Conservation (phyloP, 92 coral and sea anemone genomes). For the Heliopora coerulea region DNA sequence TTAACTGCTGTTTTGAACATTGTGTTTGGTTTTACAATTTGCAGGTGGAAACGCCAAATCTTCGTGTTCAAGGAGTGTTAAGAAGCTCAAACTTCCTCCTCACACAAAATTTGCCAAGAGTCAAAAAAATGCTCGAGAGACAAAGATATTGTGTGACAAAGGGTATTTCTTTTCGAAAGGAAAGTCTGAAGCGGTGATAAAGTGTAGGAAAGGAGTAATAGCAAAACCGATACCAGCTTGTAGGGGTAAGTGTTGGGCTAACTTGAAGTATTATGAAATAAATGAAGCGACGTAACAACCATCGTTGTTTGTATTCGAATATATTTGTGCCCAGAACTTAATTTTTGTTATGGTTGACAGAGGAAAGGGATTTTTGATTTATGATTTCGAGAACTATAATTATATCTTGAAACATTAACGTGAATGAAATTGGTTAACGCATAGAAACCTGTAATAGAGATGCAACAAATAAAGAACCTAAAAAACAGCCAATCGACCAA, state of each 20-base stretch:
- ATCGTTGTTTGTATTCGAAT: too few relatives aligned
- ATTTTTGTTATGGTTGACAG: too few relatives aligned
- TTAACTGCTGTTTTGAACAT: not conserved
- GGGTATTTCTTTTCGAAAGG: conserved; percentile 50
- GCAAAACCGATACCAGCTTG: conserved; percentile 46
- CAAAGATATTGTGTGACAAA: conserved; percentile 50
- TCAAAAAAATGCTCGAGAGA: conserved; percentile 9
- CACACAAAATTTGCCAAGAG: conserved; percentile 32
- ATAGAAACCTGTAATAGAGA: too few relatives aligned
- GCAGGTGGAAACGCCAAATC: conserved; percentile 1
- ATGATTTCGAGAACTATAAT: too few relatives aligned
- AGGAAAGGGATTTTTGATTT: too few relatives aligned
- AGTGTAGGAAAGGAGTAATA: conserved; percentile 54
- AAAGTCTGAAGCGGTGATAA: conserved; percentile 14
- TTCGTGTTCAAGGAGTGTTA: conserved; percentile 8
- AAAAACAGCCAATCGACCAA: too few relatives aligned
- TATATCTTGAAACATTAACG: too few relatives aligned
- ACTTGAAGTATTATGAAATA: not conserved
- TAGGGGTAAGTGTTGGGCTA: conserved; percentile 37
- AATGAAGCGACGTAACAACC: too few relatives aligned
- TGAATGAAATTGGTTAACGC: too few relatives aligned
- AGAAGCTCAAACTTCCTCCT: conserved; percentile 42
- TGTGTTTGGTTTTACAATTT: not conserved
- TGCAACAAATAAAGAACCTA: too few relatives aligned
- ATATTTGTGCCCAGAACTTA: too few relatives aligned